phyloP scores from a whole-genome alignment of 2,113 vertebrate species.

The Hoplias malabaricus region DNA sequence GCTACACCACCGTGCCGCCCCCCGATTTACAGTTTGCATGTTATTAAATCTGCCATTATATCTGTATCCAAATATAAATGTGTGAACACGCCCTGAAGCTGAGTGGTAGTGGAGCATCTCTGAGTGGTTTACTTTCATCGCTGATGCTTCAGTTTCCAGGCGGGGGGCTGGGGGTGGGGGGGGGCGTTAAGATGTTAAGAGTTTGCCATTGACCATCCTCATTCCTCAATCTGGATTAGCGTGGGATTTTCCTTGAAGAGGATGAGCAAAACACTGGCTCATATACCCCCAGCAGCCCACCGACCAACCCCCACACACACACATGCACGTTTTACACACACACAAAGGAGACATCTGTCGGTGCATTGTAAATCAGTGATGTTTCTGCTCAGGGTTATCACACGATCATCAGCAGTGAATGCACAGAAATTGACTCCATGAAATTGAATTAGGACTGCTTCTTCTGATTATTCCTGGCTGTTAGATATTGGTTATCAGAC shows the following conservation, averaged over 20 bases:
- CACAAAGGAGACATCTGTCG: slow-evolving; percentile 49
- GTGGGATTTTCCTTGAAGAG: slow-evolving; percentile 46
- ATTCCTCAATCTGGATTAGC: slow-evolving; percentile 49
- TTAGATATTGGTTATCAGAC: not conserved
- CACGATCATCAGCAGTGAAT: slow-evolving; percentile 8
- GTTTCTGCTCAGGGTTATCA: slow-evolving; percentile 33
- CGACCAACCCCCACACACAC: slow-evolving; percentile 45
- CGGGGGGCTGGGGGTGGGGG: not conserved
- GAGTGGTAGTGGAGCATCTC: not conserved
- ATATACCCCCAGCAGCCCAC: slow-evolving; percentile 12
- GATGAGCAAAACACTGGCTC: slow-evolving; percentile 30
- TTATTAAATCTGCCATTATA: too few species aligned
- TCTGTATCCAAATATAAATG: too few species aligned
- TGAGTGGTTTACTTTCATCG: slow-evolving; percentile 29
- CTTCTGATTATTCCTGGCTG: slow-evolving; percentile 2
- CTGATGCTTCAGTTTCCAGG: not conserved
- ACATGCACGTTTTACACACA: slow-evolving; percentile 22
- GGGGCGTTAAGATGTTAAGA: slow-evolving; percentile 15
- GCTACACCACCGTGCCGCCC: too few species aligned
- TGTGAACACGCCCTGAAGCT: too few species aligned
- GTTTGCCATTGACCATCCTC: slow-evolving; percentile 39
- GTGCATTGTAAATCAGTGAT: slow-evolving; percentile 43
- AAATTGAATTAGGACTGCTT: slow-evolving; percentile 42
- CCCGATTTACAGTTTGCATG: too few species aligned
- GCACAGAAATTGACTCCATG: slow-evolving; percentile 19